phyloP scores from a whole-genome alignment of 2,888 invertebrate genomes.

The Machimus rusticus region DNA sequence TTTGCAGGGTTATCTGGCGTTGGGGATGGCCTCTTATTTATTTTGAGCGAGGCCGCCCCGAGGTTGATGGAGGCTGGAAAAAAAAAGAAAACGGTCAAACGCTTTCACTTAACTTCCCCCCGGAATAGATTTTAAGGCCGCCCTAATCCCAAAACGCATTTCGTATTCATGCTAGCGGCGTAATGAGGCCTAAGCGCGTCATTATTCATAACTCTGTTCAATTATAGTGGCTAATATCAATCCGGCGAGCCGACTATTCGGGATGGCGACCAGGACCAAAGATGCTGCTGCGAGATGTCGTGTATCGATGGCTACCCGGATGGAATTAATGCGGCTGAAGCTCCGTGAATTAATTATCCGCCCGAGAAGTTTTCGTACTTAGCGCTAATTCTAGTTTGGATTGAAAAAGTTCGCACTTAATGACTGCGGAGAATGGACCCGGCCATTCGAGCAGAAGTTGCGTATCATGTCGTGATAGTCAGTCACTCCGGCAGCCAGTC shows the following conservation, averaged over 20 bases:
- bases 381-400: conserved; percentile 9
- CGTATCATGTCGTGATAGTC: conserved; percentile 25
- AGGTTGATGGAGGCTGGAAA: neutral
- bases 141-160: neutral
- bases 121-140: neutral
- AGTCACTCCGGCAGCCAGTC: neutral
- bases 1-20: neutral
- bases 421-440: neutral
- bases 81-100: neutral
- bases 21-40: neutral
- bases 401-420: conserved; percentile 33
- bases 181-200: neutral
- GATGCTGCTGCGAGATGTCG: neutral
- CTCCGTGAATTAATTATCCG: conserved; percentile 29
- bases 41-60: neutral
- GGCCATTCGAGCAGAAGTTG: conserved; percentile 15
- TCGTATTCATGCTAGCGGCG: neutral
- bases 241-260: neutral
- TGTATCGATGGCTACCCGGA: neutral
- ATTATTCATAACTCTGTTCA: conserved; percentile 11
- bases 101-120: neutral
- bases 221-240: neutral
- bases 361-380: conserved; percentile 20
- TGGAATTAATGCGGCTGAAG: neutral
- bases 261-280: neutral